phyloP scores from a whole-genome alignment of 2,797 vertebrate species.

The Bucorvus abyssinicus region DNA sequence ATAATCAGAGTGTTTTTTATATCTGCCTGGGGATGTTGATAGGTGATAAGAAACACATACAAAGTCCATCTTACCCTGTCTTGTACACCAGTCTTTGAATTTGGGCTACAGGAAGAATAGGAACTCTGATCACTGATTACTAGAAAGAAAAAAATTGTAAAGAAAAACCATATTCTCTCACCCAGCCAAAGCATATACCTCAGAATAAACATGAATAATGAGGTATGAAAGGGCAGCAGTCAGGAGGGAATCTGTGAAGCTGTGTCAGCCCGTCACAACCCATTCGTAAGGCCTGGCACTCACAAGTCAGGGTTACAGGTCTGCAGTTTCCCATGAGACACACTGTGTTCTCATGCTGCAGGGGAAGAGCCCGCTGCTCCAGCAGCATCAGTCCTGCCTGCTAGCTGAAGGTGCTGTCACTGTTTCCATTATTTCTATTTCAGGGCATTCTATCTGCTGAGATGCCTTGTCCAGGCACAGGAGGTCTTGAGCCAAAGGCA shows the following conservation, averaged over 20 bases:
- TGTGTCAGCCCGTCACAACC: neutral
- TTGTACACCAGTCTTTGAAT: neutral
- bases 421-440: neutral
- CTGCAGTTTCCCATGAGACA: slow-evolving; percentile 59
- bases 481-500: neutral
- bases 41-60: neutral
- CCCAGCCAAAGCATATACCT: neutral
- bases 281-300: neutral
- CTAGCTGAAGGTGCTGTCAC: neutral
- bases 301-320: slow-evolving; percentile 35
- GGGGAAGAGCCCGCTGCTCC: fast-evolving
- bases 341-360: neutral
- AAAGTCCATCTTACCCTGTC: fast-evolving
- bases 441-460: neutral
- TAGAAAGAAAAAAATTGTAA: neutral
- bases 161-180: neutral
- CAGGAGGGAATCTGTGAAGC: neutral
- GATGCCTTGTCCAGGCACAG: neutral
- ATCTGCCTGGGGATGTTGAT: neutral
- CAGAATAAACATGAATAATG: slow-evolving; percentile 45
- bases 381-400: neutral
- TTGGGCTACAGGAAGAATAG: neutral
- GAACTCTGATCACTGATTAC: neutral
- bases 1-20: neutral
- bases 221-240: slow-evolving; percentile 32